These are phyloP conservation scores for Datnioides undecimradiatus DNA, from an alignment of 2,113 vertebrate genomes.

Conservation along the genomic window DNA sequence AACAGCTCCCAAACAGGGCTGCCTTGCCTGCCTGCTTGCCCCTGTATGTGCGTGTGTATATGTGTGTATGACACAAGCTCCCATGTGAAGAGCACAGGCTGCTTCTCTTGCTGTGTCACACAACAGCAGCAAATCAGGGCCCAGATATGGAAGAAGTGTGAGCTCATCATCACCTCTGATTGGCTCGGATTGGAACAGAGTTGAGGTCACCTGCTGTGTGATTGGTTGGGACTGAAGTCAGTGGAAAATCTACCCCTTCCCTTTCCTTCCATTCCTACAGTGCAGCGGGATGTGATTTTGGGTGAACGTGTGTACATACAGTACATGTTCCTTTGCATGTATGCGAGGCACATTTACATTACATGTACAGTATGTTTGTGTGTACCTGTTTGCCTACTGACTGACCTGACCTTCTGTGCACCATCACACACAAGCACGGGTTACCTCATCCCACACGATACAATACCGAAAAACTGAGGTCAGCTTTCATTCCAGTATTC, in stretches of 20 bases:
- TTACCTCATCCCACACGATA: constrained; percentile 67
- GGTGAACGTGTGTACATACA: neutral
- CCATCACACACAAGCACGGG: constrained; percentile 38
- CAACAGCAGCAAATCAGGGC: constrained; percentile 85
- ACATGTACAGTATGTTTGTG: neutral
- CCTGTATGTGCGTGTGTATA: constrained; percentile 75
- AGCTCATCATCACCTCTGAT: constrained; percentile 79
- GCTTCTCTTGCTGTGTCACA: constrained; percentile 77
- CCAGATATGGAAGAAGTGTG: constrained; percentile 63
- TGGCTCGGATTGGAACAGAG: constrained; percentile 76
- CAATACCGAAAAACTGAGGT: constrained; percentile 56
- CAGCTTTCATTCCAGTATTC: constrained; percentile 45
- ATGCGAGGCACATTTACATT: neutral
- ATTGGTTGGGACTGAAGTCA: constrained; percentile 67
- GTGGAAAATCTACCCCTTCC: constrained; percentile 55
- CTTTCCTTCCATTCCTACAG: constrained; percentile 58
- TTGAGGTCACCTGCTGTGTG: constrained; percentile 76
- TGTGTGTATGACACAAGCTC: constrained; percentile 78
- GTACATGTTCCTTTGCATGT: constrained; percentile 3
- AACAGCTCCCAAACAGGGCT: constrained; percentile 92
- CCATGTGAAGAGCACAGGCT: constrained; percentile 81
- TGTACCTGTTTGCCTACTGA: neutral
- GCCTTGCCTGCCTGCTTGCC: constrained; percentile 72
- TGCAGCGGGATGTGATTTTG: constrained; percentile 39
- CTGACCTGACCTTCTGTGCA: constrained; percentile 53